Evolutionary conservation across 2,797 vertebrate species (phyloP), one percentile per base, ranked within the genome.

Genomic region (Poecilia velifera): DNA sequence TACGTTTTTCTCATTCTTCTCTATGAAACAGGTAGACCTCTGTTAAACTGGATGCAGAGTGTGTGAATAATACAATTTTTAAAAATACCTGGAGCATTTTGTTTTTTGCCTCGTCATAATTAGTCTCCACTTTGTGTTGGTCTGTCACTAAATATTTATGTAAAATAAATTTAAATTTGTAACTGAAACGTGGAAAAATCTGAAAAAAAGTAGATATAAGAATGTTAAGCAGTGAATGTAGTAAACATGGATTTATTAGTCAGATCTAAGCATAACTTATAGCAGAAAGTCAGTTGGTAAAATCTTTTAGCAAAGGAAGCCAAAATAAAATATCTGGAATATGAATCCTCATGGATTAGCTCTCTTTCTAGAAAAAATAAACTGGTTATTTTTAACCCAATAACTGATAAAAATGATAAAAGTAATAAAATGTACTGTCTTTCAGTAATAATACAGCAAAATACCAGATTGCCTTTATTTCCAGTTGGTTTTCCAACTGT

Each of bases 401-500:
- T 31, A 31, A 59, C 28, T 59, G 28, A 59, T 20, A 18, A 31
- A n/a, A n/a, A 1, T 9, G 16, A 18, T 10, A 45, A 28, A 71
- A 71, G 43, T 20, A 34, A 36, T 18, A 36, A 18, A 73, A 16
- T 6, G 7, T 47, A 5, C 57, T 31, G 25, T 49, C 22, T 66
- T 70, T 59, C 45, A 41, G 68, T 41, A 59, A 73, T 77, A 49
- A 76, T 78, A 68, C 72, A 39, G 64, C 72, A 78, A 76, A 84
- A 83, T 46, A 68, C 62, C 76, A 87, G 81, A 82, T 10, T 74
- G 2, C 72, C 70, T 90, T 93, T 68, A 93, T 93, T 94, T 87
- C 92, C 92, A 91, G 77, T 81, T 79, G 74, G 83, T 77, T 75
- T 71, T 77, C 82, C 81, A 92, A 90, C 83, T 86, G 78, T 81